Conservation (phyloP, 2,797 vertebrate species). For the Neosalanx taihuensis region DNA sequence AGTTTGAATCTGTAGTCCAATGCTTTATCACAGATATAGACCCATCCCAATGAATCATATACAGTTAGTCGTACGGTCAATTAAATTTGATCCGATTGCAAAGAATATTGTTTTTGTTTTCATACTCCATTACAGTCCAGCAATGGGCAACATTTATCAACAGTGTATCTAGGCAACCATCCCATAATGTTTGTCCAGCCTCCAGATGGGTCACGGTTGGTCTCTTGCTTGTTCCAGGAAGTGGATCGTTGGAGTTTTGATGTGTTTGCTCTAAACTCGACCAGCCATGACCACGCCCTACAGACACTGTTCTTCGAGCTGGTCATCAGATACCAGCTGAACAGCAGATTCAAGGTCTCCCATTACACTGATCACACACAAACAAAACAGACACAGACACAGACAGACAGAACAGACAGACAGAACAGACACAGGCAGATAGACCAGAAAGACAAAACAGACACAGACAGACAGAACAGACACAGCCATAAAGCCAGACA, state of each 20-base stretch:
- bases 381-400: not conserved
- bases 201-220: not conserved
- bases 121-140: too few relatives aligned
- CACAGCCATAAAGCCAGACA: not conserved
- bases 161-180: not conserved
- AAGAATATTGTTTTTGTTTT: too few relatives aligned
- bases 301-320: slow-evolving; percentile 84
- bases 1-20: too few relatives aligned
- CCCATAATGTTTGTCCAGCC: not conserved
- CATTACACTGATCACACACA: not conserved
- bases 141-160: not conserved
- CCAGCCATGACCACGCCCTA: slow-evolving; percentile 81
- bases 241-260: slow-evolving; percentile 91
- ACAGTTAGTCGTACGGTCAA: too few relatives aligned
- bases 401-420: not conserved
- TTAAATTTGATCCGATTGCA: too few relatives aligned
- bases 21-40: too few relatives aligned
- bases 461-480: not conserved
- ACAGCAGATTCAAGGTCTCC: slow-evolving; percentile 87
- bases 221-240: slow-evolving; percentile 65
- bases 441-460: not conserved
- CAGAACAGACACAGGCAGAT: too few relatives aligned
- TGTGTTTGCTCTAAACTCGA: slow-evolving; percentile 83
- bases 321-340: slow-evolving; percentile 87
- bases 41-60: too few relatives aligned